Evolutionary conservation across 1,140 invertebrate genomes (phyloP).

Genomic region (Zaprionus tsacasi): DNA sequence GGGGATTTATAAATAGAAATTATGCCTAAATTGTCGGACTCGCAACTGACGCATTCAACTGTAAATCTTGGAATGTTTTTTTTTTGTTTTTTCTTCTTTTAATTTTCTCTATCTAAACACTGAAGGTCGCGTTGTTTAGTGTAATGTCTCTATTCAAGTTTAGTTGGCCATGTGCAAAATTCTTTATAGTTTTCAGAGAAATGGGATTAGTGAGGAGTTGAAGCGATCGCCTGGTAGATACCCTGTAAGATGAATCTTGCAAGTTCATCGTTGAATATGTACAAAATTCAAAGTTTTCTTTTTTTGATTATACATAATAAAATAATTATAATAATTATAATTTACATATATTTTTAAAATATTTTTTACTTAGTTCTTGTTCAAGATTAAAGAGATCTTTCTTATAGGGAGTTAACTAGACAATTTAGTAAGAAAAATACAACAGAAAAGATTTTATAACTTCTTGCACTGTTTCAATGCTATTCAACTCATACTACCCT

Average conservation of each 20-base stretch:
- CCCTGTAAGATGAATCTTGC: neutral
- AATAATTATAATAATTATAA: too few species aligned
- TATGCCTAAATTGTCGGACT: constrained; percentile 29
- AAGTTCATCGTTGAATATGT: too few species aligned
- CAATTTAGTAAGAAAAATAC: neutral
- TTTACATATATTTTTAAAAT: too few species aligned
- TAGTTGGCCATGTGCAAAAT: constrained; percentile 35
- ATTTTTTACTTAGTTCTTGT: too few species aligned
- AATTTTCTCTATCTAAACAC: neutral
- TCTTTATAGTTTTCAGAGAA: constrained; percentile 1
- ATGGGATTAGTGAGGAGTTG: neutral
- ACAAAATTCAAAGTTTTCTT: too few species aligned
- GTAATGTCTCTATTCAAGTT: constrained; percentile 25
- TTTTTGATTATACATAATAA: too few species aligned
- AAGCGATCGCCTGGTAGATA: neutral
- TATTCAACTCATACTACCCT: neutral
- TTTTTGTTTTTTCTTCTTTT: neutral
- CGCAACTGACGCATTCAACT: constrained; percentile 28
- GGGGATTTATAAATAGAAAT: constrained; percentile 32
- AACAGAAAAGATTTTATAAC: too few species aligned
- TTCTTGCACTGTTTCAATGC: neutral
- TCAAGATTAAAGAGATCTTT: neutral
- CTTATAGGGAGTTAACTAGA: fast-evolving
- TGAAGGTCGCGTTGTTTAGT: constrained; percentile 27
- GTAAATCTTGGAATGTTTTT: constrained; percentile 19